Conservation (phyloP, 2,113 vertebrate species). For the Atherinomorus stipes region DNA sequence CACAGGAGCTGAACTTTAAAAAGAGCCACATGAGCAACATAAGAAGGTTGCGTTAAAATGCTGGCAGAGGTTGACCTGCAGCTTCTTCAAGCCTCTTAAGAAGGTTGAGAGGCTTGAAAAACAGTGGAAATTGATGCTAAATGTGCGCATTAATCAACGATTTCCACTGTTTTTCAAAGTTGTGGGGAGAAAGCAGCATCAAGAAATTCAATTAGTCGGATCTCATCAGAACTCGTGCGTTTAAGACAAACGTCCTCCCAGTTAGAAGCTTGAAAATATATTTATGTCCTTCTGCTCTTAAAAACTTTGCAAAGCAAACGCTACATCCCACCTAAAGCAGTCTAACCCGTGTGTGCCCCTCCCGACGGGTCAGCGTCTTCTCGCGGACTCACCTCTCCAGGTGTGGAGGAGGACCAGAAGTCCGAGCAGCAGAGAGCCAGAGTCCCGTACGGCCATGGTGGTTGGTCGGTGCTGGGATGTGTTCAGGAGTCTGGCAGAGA, state of each 20-base stretch:
- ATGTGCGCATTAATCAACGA: neutral
- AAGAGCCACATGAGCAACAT: neutral
- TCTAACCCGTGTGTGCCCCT: neutral
- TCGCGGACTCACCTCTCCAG: constrained; percentile 75
- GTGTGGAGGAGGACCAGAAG: constrained; percentile 68
- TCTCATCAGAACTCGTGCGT: constrained; percentile 4
- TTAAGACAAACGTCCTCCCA: neutral
- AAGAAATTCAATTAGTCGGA: neutral
- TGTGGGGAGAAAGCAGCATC: neutral
- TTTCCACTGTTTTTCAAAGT: neutral
- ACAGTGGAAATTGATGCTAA: too few relatives aligned
- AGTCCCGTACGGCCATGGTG: constrained; percentile 67
- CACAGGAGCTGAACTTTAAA: constrained; percentile 5
- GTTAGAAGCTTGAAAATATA: too few relatives aligned
- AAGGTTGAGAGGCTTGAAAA: neutral
- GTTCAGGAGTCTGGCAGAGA: constrained; percentile 37
- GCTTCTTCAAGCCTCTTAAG: constrained; percentile 5
- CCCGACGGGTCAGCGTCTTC: neutral
- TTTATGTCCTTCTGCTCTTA: neutral
- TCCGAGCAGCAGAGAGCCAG: constrained; percentile 55
- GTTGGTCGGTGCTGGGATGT: constrained; percentile 23
- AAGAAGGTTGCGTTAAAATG: constrained; percentile 5
- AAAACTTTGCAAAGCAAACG: neutral
- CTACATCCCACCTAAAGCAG: neutral
- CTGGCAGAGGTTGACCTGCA: neutral